phyloP scores from a whole-genome alignment of 2,888 invertebrate genomes.

The Ceratothoa steindachneri region DNA sequence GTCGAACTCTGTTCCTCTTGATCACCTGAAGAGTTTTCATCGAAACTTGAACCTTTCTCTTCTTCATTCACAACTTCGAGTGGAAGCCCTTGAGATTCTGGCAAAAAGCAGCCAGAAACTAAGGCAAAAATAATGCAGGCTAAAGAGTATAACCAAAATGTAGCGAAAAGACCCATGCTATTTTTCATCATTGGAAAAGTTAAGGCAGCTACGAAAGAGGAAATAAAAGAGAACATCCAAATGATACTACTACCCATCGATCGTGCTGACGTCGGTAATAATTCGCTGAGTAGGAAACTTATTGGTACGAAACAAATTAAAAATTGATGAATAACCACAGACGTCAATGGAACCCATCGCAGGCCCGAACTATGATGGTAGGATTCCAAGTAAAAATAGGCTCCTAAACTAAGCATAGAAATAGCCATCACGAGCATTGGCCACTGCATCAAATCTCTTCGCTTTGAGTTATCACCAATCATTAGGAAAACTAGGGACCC shows the following conservation, averaged over 20 bases:
- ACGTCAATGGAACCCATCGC: constrained; percentile 30
- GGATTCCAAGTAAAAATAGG: constrained; percentile 24
- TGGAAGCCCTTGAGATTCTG: constrained; percentile 30
- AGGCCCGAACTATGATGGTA: constrained; percentile 12
- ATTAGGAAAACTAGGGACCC: constrained; percentile 21
- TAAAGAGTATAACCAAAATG: constrained; percentile 29
- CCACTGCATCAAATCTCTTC: constrained; percentile 11
- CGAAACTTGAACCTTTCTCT: too few relatives aligned
- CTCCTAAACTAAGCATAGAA: constrained; percentile 21
- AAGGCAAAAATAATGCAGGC: constrained; percentile 25
- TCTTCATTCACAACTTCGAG: constrained; percentile 18
- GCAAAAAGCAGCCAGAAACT: constrained; percentile 19
- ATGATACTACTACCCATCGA: constrained; percentile 23
- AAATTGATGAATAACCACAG: constrained; percentile 23
- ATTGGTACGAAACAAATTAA: constrained; percentile 16
- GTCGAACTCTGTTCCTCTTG: too few relatives aligned
- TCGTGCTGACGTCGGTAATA: constrained; percentile 29
- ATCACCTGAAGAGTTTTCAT: too few relatives aligned
- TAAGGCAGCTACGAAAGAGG: constrained; percentile 22
- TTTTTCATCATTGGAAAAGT: constrained; percentile 24
- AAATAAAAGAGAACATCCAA: constrained; percentile 27
- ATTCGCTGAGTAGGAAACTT: constrained; percentile 25
- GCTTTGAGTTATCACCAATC: constrained; percentile 26
- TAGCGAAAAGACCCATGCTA: constrained; percentile 17
- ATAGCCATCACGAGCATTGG: constrained; percentile 14